Base-by-base conservation (phyloP, 2,797 vertebrate species). In the Oreortyx pictus region DNA sequence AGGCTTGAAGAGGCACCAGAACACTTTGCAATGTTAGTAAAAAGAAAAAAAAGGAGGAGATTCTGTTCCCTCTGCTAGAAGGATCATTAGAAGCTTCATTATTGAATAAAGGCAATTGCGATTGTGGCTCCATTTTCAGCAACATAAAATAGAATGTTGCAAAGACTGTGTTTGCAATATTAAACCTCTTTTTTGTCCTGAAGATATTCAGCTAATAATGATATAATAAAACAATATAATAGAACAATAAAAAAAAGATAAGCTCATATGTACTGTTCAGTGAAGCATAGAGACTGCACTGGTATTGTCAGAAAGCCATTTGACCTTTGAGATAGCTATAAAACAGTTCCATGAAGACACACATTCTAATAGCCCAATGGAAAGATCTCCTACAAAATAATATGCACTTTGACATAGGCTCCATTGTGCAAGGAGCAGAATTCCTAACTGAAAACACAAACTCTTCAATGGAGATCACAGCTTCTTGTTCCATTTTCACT, bases 141-240 rank as follows among this genome's bases (percentile, higher is more conserved):
- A 70, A 4, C 22, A 43, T 60, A 67, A 91, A 93, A 89, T 44
- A 33, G 29, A 41, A 73, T 76, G 50, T 29, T 75, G 22, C 60
- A 79, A 68, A 54, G 15, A 62, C 14, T 47, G 13, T 1, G 5
- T 74, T 57, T 67, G 39, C 35, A n/a, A 44, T 88, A 73, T 22
- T 85, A 56, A 90, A 50, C 5, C 7, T 13, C 33, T 43, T 68
- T 6, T 73, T 52, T n/a, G 8, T 66, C 31, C 73, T 81, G 37
- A 90, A 46, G 62, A 77, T 82, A 82, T 94, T 90, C 29, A 87
- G 18, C n/a, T 18, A 79, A 46, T 61, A 75, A 68, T 15, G 66
- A n/a, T 44, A 50, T 3, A 68, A 7, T 83, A 81, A 88, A 89
- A 67, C 3, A n/a, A 7, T 46, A 33, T 60, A 75, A 84, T 6